These are phyloP conservation scores for Rhamnusium bicolor DNA, from an alignment of 2,888 invertebrate species.

Conservation along the genomic window DNA sequence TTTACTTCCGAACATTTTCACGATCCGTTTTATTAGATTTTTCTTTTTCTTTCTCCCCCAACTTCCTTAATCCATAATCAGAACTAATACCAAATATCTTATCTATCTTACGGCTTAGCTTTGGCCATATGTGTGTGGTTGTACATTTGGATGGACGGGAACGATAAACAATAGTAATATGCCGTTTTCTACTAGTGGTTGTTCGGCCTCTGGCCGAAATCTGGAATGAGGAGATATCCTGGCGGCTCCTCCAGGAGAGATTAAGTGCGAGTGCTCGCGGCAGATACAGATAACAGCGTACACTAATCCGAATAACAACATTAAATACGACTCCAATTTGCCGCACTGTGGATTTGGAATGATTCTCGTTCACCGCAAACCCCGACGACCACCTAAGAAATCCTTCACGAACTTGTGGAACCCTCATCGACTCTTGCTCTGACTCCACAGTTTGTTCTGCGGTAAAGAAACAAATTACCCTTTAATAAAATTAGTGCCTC, in stretches of 20 bases:
- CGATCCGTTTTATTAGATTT: constrained; percentile 18
- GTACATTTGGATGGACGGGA: constrained; percentile 29
- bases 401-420: constrained; percentile 52
- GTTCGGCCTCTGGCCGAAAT: constrained; percentile 39
- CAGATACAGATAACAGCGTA: constrained; percentile 69
- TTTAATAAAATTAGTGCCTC: constrained; percentile 31
- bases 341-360: constrained; percentile 72
- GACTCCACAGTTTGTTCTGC: constrained; percentile 32
- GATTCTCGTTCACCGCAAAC: constrained; percentile 68
- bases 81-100: constrained; percentile 21
- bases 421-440: constrained; percentile 34
- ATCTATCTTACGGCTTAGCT: constrained; percentile 23
- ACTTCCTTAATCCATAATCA: constrained; percentile 25
- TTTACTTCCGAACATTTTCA: neutral
- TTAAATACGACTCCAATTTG: constrained; percentile 74
- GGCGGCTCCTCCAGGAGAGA: constrained; percentile 63
- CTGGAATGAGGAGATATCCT: constrained; percentile 46
- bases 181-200: constrained; percentile 25
- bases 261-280: constrained; percentile 69
- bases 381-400: constrained; percentile 59
- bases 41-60: neutral
- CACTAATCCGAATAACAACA: constrained; percentile 73
- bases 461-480: constrained; percentile 33
- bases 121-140: constrained; percentile 16
- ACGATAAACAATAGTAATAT: constrained; percentile 40